phyloP scores from a whole-genome alignment of 2,888 invertebrate species.

The Ormyrus pomaceus region DNA sequence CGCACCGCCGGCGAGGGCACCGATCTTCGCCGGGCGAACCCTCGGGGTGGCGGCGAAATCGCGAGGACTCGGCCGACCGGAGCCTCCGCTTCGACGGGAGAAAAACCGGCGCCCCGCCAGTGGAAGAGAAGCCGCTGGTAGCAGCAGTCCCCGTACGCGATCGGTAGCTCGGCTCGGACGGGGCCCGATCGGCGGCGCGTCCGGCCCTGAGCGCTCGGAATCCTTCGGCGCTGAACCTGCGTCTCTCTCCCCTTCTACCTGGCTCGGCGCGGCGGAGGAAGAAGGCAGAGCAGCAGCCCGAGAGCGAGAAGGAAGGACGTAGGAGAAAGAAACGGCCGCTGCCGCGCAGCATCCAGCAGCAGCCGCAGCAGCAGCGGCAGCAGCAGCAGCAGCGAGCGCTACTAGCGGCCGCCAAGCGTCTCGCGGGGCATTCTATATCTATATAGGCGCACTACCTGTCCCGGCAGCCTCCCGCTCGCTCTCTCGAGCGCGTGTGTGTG shows the following conservation, averaged over 20 bases:
- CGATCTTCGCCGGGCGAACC: background rate
- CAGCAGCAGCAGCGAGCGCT: conserved; percentile 62
- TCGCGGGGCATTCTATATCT: conserved; percentile 38
- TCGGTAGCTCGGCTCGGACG: background rate
- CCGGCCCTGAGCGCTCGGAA: background rate
- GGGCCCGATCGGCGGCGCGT: too few relatives aligned
- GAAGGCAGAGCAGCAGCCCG: conserved; percentile 57
- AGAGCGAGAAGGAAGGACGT: conserved; percentile 58
- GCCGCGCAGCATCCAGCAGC: conserved; percentile 74
- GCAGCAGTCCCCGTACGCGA: conserved; percentile 67
- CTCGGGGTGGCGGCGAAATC: background rate
- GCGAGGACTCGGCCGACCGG: background rate
- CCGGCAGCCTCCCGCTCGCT: conserved; percentile 57
- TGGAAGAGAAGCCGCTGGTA: conserved; percentile 62
- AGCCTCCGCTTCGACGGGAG: background rate
- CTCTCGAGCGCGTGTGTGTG: conserved; percentile 59
- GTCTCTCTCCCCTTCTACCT: conserved; percentile 57
- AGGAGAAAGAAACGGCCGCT: conserved; percentile 60
- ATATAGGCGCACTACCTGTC: conserved; percentile 14
- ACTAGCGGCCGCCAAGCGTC: conserved; percentile 72
- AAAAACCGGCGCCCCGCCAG: conserved; percentile 50
- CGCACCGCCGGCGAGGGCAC: background rate
- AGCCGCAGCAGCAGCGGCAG: conserved; percentile 64
- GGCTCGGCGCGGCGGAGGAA: conserved; percentile 73
- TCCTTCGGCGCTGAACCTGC: conserved; percentile 50